Evolutionary conservation across 2,797 vertebrate genomes (phyloP).

Genomic region (Microhierax caerulescens): DNA sequence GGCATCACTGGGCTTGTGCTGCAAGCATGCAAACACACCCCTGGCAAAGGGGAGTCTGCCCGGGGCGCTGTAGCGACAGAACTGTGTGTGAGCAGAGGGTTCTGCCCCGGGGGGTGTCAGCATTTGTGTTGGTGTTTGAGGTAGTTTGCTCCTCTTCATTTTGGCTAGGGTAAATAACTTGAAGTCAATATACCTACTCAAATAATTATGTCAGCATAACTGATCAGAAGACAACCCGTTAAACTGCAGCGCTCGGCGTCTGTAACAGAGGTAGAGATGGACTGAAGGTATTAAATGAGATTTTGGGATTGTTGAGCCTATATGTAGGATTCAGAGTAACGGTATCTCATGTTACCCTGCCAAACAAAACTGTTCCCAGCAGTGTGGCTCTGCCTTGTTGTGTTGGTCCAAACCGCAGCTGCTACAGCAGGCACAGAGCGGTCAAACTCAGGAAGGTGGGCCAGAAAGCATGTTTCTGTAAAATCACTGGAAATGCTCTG

Average conservation of each 20-base stretch:
- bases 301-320: neutral
- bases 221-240: neutral
- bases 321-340: accelerated
- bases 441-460: neutral
- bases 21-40: accelerated
- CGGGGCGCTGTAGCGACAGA: accelerated
- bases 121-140: neutral
- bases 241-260: neutral
- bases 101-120: accelerated
- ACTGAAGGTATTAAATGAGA: neutral
- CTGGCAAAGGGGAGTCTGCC: neutral
- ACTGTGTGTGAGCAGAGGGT: accelerated
- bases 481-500: neutral
- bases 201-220: neutral
- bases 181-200: neutral
- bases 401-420: accelerated
- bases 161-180: neutral
- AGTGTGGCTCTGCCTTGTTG: accelerated
- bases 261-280: neutral
- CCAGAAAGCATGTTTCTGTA: too few species aligned
- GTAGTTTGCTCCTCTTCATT: neutral
- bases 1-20: accelerated
- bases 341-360: accelerated
- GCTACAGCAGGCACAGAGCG: accelerated
- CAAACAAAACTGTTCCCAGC: accelerated